Evolutionary conservation across 2,888 invertebrate species (phyloP).

Genomic region (Tenthredo mesomela): DNA sequence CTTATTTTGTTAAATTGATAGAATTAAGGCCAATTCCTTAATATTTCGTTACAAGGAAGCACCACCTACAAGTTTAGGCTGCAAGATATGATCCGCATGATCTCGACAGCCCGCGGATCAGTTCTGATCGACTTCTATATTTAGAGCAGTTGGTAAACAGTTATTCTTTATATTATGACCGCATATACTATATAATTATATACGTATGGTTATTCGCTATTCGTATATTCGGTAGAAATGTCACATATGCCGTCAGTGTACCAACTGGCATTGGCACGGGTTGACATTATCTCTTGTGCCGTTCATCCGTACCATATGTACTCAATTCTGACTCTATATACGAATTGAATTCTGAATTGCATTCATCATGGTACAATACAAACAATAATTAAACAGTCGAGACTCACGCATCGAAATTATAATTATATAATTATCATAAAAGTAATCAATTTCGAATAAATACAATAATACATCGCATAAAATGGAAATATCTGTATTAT

Average conservation of each 20-base stretch:
- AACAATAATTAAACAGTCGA: not conserved
- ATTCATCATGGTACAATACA: not conserved
- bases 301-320: not conserved
- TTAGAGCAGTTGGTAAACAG: not conserved
- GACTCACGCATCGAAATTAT: not conserved
- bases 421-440: too few species aligned
- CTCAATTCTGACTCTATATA: not conserved
- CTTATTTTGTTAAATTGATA: too few species aligned
- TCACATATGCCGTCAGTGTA: not conserved
- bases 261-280: not conserved
- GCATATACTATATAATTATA: too few species aligned
- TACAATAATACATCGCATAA: not conserved
- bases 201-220: not conserved
- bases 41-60: too few species aligned
- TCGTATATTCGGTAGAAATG: constrained; percentile 17
- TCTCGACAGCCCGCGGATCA: too few species aligned
- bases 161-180: not conserved
- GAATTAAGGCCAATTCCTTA: too few species aligned
- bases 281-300: not conserved
- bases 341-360: not conserved
- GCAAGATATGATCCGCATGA: too few species aligned
- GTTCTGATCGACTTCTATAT: not conserved
- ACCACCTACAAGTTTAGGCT: too few species aligned
- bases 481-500: constrained; percentile 18
- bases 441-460: not conserved